phyloP scores from a whole-genome alignment of 2,113 vertebrate genomes.

The Lasiurus borealis region DNA sequence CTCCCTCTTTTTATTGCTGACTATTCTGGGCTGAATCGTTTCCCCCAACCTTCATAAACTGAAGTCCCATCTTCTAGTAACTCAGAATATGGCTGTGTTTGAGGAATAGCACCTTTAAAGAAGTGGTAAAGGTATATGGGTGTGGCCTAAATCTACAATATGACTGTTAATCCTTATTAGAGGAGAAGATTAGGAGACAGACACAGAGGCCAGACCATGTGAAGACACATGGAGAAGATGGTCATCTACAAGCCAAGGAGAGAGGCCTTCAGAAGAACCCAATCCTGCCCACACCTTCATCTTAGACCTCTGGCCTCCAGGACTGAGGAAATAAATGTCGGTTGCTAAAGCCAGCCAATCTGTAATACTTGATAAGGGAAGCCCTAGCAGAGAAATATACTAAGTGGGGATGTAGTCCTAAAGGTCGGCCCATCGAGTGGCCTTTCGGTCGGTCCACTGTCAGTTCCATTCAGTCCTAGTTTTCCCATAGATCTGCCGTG shows the following conservation, averaged over 20 bases:
- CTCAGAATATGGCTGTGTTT: not conserved
- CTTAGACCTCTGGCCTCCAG: not conserved
- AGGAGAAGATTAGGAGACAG: not conserved
- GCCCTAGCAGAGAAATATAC: not conserved
- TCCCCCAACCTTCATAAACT: not conserved
- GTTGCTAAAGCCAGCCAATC: not conserved
- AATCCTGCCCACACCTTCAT: not conserved
- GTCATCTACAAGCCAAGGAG: not conserved
- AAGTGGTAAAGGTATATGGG: not conserved
- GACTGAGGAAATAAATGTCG: not conserved
- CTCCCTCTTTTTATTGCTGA: not conserved
- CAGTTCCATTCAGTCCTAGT: not conserved
- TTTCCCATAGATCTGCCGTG: not conserved
- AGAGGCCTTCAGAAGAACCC: not conserved
- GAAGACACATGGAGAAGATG: not conserved
- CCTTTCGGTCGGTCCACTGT: not conserved
- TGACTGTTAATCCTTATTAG: not conserved
- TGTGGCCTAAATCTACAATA: not conserved
- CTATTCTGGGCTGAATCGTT: not conserved
- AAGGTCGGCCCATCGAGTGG: not conserved
- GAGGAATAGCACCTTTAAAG: not conserved
- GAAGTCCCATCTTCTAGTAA: not conserved
- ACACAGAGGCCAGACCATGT: not conserved
- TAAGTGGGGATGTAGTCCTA: not conserved
- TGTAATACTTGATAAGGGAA: not conserved